Base-by-base conservation (phyloP, 92 coral and sea anemone genomes). In the Nematostella vectensis region DNA sequence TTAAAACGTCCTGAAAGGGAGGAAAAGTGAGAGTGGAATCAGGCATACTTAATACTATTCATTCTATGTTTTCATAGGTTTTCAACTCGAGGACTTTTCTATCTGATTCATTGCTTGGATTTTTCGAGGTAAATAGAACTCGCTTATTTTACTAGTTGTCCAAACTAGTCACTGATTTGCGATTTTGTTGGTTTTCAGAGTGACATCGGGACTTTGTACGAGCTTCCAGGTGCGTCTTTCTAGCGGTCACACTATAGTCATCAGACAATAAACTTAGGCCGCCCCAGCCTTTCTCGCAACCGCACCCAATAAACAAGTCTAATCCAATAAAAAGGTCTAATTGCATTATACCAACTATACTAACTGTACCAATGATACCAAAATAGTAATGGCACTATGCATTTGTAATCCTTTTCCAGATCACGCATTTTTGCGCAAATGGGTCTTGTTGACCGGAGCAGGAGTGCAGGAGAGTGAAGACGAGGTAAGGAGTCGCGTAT, bases 371-470 rank as follows among this genome's bases (percentile, higher is more conserved):
- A n/a, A n/a, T n/a, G n/a, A n/a, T n/a, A n/a, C n/a, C n/a, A n/a
- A n/a, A n/a, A n/a, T n/a, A n/a, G n/a, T n/a, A n/a, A n/a, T n/a
- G n/a, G n/a, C n/a, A n/a, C n/a, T n/a, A n/a, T n/a, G n/a, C n/a
- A n/a, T n/a, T n/a, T n/a, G n/a, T n/a, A n/a, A n/a, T n/a, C n/a
- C 40, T 6, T 33, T 31, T 57, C 17, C 43, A 72, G 88, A 71
- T 43, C 94, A 83, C 25, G 70, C 93, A 1, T 71, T 89, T 52
- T 20, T 89, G 17, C 71, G 96, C 10, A 89, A 89, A 55, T 89
- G 96, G 96, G 87, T 87, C 22, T 66, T 84, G 11, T 78, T 89
- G 6, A 81, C 93, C 3, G 81, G 76, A 21, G 70, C 93, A 29
- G 85, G 75, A 4, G 62, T 33, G 21, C 75, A 58, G 26, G 78